Evolutionary conservation across 2,113 vertebrate genomes (phyloP).

Genomic region (Melanostigma gelatinosum): DNA sequence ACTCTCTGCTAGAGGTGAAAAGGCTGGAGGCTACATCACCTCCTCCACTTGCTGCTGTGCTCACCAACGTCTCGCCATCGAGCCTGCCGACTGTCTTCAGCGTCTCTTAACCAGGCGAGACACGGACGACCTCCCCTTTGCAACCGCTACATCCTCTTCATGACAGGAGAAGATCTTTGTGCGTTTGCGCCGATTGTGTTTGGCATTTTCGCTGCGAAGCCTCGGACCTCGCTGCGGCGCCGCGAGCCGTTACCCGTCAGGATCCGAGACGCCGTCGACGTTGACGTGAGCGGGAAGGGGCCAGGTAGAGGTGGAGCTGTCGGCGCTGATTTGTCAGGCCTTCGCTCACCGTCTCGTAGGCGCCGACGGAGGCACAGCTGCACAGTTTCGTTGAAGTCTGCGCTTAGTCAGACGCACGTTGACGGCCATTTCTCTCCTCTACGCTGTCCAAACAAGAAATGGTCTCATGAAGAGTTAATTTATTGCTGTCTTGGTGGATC

Average conservation of each 20-base stretch:
- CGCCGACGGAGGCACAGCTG: conserved; percentile 49
- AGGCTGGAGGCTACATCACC: conserved; percentile 39
- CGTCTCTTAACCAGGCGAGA: conserved; percentile 80
- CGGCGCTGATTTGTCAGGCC: conserved; percentile 70
- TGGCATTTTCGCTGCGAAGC: conserved; percentile 60
- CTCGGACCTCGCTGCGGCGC: conserved; percentile 41
- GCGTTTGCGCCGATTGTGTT: conserved; percentile 48
- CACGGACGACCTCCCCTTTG: conserved; percentile 28
- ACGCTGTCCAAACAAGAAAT: conserved; percentile 62
- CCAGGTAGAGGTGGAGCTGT: conserved; percentile 82
- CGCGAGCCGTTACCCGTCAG: conserved; percentile 68
- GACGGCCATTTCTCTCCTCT: conserved; percentile 52
- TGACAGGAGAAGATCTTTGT: conserved; percentile 52
- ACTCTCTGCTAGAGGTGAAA: conserved; percentile 15
- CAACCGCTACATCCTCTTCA: conserved; percentile 41
- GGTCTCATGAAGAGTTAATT: conserved; percentile 57
- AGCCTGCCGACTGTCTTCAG: conserved; percentile 51
- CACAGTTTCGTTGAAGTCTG: conserved; percentile 46
- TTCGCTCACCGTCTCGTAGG: conserved; percentile 57
- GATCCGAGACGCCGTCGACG: conserved; percentile 22
- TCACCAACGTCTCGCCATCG: conserved; percentile 22
- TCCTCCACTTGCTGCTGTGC: conserved; percentile 14
- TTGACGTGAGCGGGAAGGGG: conserved; percentile 70
- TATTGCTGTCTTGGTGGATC: conserved; percentile 62
- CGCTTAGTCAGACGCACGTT: conserved; percentile 55